These are phyloP conservation scores for Sebastes schlegelii DNA, from an alignment of 2,113 vertebrate genomes.

Conservation along the genomic window DNA sequence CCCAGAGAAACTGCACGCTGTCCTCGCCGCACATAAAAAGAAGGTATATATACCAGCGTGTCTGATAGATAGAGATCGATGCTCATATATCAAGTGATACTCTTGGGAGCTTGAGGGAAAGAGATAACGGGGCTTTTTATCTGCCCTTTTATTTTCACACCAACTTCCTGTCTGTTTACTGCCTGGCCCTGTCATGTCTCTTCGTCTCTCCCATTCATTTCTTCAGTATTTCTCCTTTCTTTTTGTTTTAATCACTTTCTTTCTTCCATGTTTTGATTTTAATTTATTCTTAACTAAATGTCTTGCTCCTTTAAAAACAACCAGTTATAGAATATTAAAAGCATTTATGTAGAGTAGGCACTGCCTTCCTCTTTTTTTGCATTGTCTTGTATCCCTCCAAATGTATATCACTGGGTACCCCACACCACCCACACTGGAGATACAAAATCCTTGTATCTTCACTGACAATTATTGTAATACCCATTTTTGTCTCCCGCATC, in stretches of 20 bases:
- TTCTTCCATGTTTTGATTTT: slow-evolving; percentile 23
- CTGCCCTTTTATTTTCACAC: slow-evolving; percentile 71
- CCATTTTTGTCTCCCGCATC: slow-evolving; percentile 15
- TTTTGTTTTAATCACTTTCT: not conserved
- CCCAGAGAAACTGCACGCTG: slow-evolving; percentile 85
- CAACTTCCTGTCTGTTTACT: slow-evolving; percentile 62
- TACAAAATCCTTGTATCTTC: slow-evolving; percentile 31
- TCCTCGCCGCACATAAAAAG: slow-evolving; percentile 83
- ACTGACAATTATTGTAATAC: slow-evolving; percentile 29
- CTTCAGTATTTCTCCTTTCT: slow-evolving; percentile 6
- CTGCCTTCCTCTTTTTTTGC: slow-evolving; percentile 15
- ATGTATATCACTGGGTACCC: not conserved
- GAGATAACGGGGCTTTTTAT: slow-evolving; percentile 71
- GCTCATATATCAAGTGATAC: slow-evolving; percentile 70
- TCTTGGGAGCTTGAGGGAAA: slow-evolving; percentile 49
- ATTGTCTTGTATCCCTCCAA: not conserved
- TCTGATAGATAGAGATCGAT: slow-evolving; percentile 70
- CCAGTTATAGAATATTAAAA: slow-evolving; percentile 12
- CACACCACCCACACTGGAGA: not conserved
- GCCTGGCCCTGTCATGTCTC: slow-evolving; percentile 61
- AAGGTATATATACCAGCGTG: slow-evolving; percentile 76
- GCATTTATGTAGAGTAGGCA: slow-evolving; percentile 13
- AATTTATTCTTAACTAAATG: slow-evolving; percentile 12
- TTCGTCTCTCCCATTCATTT: slow-evolving; percentile 57
- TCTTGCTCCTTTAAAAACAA: slow-evolving; percentile 19